Conservation (phyloP, 2,797 vertebrate species). For the Glossophaga mutica region DNA sequence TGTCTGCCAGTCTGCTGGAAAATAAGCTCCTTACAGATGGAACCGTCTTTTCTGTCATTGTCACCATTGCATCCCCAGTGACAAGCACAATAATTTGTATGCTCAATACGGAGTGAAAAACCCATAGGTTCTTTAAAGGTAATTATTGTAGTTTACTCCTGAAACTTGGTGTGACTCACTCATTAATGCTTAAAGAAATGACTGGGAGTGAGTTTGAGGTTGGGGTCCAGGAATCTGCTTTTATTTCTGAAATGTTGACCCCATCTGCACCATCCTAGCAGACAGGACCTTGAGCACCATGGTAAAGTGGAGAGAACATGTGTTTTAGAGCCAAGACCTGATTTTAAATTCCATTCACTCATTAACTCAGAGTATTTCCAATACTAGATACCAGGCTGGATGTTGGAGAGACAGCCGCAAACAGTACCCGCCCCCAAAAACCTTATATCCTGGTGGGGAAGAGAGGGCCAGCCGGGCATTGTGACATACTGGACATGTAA, state of each 20-base stretch:
- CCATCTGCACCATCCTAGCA: neutral
- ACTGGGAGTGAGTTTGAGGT: neutral
- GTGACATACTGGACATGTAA: no score
- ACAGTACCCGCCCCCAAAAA: neutral
- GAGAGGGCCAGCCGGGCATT: no score
- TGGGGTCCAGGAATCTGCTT: neutral
- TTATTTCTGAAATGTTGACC: neutral
- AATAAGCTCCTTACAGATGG: neutral
- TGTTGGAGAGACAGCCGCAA: neutral
- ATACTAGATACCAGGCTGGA: rapidly evolving
- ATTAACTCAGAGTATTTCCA: neutral
- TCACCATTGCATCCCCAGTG: neutral
- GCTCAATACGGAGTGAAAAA: neutral
- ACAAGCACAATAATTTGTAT: neutral
- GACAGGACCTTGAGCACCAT: neutral
- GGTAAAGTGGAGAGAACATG: neutral
- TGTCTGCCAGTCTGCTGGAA: neutral
- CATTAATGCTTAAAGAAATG: neutral
- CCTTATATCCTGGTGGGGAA: neutral
- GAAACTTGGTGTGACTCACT: neutral
- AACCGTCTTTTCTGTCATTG: neutral
- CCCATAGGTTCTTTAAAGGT: neutral
- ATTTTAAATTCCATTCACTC: neutral
- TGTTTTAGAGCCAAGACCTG: neutral
- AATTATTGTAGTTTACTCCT: neutral